Evolutionary conservation across 2,113 vertebrate genomes (phyloP).

Genomic region (Phrynosoma blainvillii): DNA sequence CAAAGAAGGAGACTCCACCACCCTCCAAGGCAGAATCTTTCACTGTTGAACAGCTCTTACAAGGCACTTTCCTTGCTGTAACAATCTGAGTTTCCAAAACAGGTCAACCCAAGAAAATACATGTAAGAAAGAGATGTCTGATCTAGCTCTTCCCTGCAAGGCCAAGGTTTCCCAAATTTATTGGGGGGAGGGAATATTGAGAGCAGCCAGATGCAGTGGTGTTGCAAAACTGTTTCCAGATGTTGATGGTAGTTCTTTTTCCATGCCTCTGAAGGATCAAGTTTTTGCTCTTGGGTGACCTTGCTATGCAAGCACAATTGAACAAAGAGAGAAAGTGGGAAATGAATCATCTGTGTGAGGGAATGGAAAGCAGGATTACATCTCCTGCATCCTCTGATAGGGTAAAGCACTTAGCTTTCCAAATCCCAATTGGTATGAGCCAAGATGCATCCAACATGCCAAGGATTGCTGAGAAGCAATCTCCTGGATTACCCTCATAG

Average conservation of each 20-base stretch:
- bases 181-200: too few relatives aligned
- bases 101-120: not conserved
- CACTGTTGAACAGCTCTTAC: not conserved
- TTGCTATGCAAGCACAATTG: not conserved
- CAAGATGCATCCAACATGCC: not conserved
- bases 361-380: too few relatives aligned
- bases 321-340: not conserved
- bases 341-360: not conserved
- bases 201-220: not conserved
- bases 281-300: not conserved
- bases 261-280: not conserved
- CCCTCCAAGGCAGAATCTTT: not conserved
- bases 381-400: not conserved
- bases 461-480: not conserved
- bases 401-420: not conserved
- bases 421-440: not conserved
- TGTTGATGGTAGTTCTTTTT: not conserved
- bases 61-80: accelerated
- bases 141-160: not conserved
- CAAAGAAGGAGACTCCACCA: not conserved
- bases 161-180: not conserved
- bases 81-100: too few relatives aligned
- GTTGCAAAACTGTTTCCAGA: not conserved
- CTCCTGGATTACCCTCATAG: too few relatives aligned
- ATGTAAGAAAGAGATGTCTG: not conserved